Evolutionary conservation across 2,888 invertebrate species (phyloP).

Genomic region (Dicycla oo): DNA sequence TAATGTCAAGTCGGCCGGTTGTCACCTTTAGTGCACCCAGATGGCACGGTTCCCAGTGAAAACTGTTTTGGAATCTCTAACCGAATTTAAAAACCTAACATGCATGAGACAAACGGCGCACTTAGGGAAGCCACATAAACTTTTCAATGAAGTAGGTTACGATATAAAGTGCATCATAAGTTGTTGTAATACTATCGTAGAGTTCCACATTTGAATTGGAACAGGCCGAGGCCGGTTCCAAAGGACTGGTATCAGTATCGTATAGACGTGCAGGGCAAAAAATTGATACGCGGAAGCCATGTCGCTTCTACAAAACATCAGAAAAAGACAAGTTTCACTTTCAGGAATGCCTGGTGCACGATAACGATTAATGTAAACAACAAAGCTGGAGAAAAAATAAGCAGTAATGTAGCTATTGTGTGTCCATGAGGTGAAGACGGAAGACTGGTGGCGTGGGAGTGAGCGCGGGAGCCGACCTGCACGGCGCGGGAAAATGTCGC

Average conservation of each 20-base stretch:
- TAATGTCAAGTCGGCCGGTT: constrained; percentile 77
- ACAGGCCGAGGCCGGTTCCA: constrained; percentile 74
- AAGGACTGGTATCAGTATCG: constrained; percentile 73
- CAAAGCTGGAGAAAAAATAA: constrained; percentile 83
- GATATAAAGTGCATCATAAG: constrained; percentile 20
- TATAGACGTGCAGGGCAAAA: constrained; percentile 74
- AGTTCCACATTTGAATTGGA: constrained; percentile 77
- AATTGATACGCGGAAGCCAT: constrained; percentile 82
- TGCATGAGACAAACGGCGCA: constrained; percentile 36
- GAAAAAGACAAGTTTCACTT: constrained; percentile 84
- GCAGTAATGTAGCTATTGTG: constrained; percentile 85
- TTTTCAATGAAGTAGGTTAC: background rate
- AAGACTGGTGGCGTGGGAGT: constrained; percentile 85
- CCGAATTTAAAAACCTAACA: constrained; percentile 57
- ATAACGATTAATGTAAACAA: constrained; percentile 83
- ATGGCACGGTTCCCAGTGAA: constrained; percentile 85
- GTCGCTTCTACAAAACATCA: constrained; percentile 78
- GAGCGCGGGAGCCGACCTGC: constrained; percentile 77
- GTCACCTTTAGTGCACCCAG: constrained; percentile 81
- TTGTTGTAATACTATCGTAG: constrained; percentile 58
- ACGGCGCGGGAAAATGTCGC: constrained; percentile 83
- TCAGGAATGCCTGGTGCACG: constrained; percentile 83
- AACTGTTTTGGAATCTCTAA: constrained; percentile 74
- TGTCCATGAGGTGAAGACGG: constrained; percentile 82
- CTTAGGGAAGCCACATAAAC: constrained; percentile 21